Evolutionary conservation across 2,797 vertebrate species (phyloP).

Genomic region (Erpetoichthys calabaricus): DNA sequence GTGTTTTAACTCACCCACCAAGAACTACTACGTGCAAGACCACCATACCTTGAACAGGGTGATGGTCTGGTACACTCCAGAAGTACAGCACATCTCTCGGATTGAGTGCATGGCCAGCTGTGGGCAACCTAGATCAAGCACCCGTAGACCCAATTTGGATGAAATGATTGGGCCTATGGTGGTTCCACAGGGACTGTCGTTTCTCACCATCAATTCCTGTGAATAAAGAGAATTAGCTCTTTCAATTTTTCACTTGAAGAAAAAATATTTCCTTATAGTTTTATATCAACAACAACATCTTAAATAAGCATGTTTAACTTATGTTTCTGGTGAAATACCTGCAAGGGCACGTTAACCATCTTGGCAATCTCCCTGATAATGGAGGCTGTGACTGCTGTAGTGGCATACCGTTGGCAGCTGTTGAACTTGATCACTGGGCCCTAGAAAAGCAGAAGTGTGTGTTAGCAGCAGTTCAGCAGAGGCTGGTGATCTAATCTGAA

Average conservation of each 20-base stretch:
- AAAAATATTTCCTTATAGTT: too few species aligned
- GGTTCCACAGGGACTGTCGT: conserved; percentile 77
- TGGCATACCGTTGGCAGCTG: conserved; percentile 90
- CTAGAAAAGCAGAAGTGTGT: conserved; percentile 31
- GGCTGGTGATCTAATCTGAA: neutral
- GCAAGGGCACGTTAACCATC: conserved; percentile 65
- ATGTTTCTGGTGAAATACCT: conserved; percentile 42
- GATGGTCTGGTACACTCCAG: conserved; percentile 75
- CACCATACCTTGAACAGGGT: conserved; percentile 74
- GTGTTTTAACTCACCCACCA: too few species aligned
- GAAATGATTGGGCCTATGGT: conserved; percentile 91
- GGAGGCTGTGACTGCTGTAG: conserved; percentile 76
- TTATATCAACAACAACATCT: too few species aligned
- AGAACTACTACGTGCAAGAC: too few species aligned
- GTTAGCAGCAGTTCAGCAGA: neutral
- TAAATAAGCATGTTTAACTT: too few species aligned
- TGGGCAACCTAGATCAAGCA: conserved; percentile 78
- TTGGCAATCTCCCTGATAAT: conserved; percentile 68
- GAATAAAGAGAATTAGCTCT: neutral
- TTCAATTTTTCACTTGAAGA: too few species aligned
- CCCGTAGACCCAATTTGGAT: conserved; percentile 72
- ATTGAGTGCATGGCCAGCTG: conserved; percentile 97
- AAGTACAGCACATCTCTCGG: conserved; percentile 90
- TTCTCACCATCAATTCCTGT: conserved; percentile 91
- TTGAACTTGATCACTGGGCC: conserved; percentile 92